Base-by-base conservation (phyloP, 2,797 vertebrate genomes). In the Hippocampus kuda region DNA sequence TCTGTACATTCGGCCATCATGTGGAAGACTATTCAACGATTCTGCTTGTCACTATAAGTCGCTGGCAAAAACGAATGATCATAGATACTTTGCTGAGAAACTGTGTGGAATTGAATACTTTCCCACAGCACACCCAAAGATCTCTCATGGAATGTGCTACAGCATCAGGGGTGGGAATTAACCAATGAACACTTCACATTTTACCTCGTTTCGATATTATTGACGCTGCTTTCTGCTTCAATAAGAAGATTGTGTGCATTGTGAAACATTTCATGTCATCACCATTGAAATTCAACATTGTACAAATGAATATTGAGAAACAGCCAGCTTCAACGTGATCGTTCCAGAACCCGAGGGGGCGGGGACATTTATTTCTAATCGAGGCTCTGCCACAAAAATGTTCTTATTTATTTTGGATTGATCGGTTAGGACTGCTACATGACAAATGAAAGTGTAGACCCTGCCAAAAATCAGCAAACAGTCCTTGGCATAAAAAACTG, bases 401-500 rank as follows among this genome's bases (percentile, higher is more conserved):
- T 65, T 44, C 48, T 41, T 57, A 22, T 22, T 27, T 13, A 72
- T 75, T 72, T 72, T 74, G 27, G 66, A 69, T 67, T 41, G 51
- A 68, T 51, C 66, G 42, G 74, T 70, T 68, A 77, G 59, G 62
- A 61, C 27, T 12, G 30, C 41, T 13, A 74, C 53, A 5, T 42
- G 26, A 68, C 70, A 73, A 79, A 68, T 42, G 66, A 71, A 60
- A 70, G 44, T 61, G 34, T 63, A 11, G 46, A 60, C 48, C 12
- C 56, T 78, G 79, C 74, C 80, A 49, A 66, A 79, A 71, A 77
- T 30, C 11, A 59, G 77, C 69, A 75, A 10, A 51, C 10, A 70
- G 77, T 80, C 62, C 78, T 78, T 82, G 83, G 79, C 80, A 77
- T 56, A 64, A 34, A 34, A 38, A 73, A 72, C 13, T 66, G 67